Conservation (phyloP, 2,888 invertebrate species). For the Sisyra nigra region DNA sequence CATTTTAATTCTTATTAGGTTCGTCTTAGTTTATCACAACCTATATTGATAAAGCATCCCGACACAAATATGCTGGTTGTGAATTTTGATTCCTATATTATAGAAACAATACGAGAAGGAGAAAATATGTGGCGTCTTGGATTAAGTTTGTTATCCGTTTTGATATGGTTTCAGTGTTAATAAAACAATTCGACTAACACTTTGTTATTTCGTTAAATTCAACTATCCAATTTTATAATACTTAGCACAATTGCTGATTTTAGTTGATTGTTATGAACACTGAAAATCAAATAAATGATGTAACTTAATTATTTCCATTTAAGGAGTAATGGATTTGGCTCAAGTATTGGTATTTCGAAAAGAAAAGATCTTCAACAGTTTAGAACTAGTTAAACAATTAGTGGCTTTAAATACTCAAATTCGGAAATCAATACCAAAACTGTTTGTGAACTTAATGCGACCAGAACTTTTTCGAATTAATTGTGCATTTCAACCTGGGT, state of each 20-base stretch:
- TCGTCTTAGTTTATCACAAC: conserved; percentile 46
- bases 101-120: conserved; percentile 60
- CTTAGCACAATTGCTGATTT: no score
- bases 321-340: conserved; percentile 58
- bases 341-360: conserved; percentile 59
- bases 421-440: conserved; percentile 40
- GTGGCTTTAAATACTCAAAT: conserved; percentile 45
- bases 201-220: no score
- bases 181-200: neutral
- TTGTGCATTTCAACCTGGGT: conserved; percentile 53
- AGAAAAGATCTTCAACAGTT: conserved; percentile 44
- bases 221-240: no score
- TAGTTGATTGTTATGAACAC: no score
- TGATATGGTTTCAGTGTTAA: neutral
- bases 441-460: conserved; percentile 54
- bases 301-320: no score
- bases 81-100: conserved; percentile 57
- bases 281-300: no score
- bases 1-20: conserved; percentile 28
- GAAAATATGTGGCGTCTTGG: conserved; percentile 62
- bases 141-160: neutral
- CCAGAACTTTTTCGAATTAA: conserved; percentile 51
- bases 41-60: conserved; percentile 51
- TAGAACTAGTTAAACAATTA: conserved; percentile 41
- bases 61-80: conserved; percentile 45